A percentile compares a stretch with the other conserved stretches of the same genome.
phyloP scores from a whole-genome alignment of 2,888 invertebrate genomes.

The Tryphoninae sp. region DNA sequence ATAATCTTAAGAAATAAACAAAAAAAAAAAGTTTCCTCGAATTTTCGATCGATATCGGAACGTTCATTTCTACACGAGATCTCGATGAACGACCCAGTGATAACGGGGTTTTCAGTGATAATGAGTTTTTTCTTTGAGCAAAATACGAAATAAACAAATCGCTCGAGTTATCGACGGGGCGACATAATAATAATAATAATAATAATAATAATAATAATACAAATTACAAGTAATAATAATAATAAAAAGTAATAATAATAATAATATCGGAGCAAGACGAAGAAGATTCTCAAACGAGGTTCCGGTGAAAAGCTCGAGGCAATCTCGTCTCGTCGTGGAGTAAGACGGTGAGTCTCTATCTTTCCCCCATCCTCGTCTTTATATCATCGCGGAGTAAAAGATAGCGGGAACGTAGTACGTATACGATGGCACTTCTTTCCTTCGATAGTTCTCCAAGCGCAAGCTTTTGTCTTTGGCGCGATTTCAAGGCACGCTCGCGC shows the following conservation, averaged over 20 bases:
- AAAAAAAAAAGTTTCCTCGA: background rate
- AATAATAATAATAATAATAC: background rate
- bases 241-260: background rate
- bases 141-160: conserved; percentile 9
- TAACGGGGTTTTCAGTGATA: background rate
- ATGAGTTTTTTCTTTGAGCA: background rate
- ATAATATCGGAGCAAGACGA: conserved; percentile 10
- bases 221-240: conserved; percentile 9
- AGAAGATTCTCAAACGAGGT: conserved; percentile 12
- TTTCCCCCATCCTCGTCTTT: conserved; percentile 5
- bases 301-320: conserved; percentile 44
- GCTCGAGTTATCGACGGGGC: conserved; percentile 12
- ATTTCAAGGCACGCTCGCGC: conserved; percentile 55
- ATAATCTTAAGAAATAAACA: background rate
- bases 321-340: conserved; percentile 20
- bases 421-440: conserved; percentile 30
- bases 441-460: conserved; percentile 46
- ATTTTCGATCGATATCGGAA: background rate
- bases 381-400: conserved; percentile 23
- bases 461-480: conserved; percentile 58
- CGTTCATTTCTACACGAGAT: background rate
- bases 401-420: conserved; percentile 32
- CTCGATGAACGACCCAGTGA: too few species aligned
- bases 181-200: conserved; percentile 7
- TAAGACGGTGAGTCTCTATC: conserved; percentile 55